Evolutionary conservation across 2,888 invertebrate species (phyloP).

Genomic region (Cecidostiba fungosa): DNA sequence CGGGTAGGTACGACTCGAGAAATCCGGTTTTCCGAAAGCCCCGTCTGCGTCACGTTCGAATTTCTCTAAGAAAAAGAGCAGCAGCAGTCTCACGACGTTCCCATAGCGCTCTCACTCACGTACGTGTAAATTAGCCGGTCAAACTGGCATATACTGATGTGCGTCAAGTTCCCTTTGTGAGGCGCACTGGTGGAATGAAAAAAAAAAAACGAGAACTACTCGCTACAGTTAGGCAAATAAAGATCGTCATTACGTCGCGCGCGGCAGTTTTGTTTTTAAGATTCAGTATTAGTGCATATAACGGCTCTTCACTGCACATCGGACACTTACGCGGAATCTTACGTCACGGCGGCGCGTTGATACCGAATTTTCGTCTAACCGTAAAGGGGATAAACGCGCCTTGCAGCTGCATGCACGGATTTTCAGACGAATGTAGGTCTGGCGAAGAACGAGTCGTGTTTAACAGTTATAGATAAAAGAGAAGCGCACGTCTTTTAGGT

Average conservation of each 20-base stretch:
- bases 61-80: constrained; percentile 3
- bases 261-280: no score
- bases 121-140: constrained; percentile 53
- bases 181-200: not conserved
- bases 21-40: constrained; percentile 30
- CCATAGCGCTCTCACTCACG: constrained; percentile 10
- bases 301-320: not conserved
- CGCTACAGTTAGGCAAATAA: constrained; percentile 42
- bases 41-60: constrained; percentile 10
- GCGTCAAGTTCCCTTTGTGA: constrained; percentile 19
- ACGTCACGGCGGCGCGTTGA: not conserved
- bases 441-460: constrained; percentile 21
- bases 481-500: not conserved
- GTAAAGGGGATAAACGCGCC: not conserved
- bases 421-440: not conserved
- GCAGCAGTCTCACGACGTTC: constrained; percentile 15
- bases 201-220: not conserved
- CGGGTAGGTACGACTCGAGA: not conserved
- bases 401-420: not conserved
- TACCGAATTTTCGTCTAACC: not conserved
- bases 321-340: not conserved
- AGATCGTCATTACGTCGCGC: constrained; percentile 4
- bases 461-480: constrained; percentile 45
- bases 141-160: not conserved
- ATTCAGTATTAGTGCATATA: not conserved